Evolutionary conservation across 2,113 vertebrate species (phyloP), one percentile per base, ranked within the genome.

Genomic region (Eonycteris spelaea): DNA sequence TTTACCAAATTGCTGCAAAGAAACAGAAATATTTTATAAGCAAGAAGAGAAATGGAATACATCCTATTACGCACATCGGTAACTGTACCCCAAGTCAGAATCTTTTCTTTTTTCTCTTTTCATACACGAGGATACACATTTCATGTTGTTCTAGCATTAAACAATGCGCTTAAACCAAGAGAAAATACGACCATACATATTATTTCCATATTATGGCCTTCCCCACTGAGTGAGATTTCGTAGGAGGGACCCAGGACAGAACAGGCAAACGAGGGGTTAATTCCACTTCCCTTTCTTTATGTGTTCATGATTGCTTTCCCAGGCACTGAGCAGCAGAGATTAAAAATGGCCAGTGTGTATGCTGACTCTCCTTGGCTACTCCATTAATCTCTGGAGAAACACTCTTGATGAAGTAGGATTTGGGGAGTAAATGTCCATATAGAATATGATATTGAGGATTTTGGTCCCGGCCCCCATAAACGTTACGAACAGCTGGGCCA

Each of bases 1-100:
- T 99, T 99, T 99, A 99, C 99, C 99, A 99, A 99, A 99, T 99
- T 99, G 99, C 99, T 99, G 99, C 88, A 99, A 99, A 98, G 95
- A 98, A 98, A 99, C 48, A 98, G 98, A 99, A 98, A 98, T 98
- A 93, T 91, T 73, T 96, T 80, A 98, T 98, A 96, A 98, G 98
- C 97, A 98, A 86, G 89, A 35, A 57, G 3, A 70, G 30, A 77
- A 77, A 92, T 21, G 53, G 65, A 97, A 43, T 4, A 11, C 1
- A 92, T 98, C 26, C 38, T 26, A 57, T 21, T 7, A 51, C 8
- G 70, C 7, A 86, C 35, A 83, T 33, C 21, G 89, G 55, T 22
- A 85, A 95, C 26, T 3, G 4, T 13, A 82, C 65, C 86, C 45
- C n/a, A 38, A 38, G 91, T 86, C 33, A 80, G 48, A 82, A 67